Evolutionary conservation across 2,113 vertebrate species (phyloP).

Genomic region (Lichenostomus cassidix): DNA sequence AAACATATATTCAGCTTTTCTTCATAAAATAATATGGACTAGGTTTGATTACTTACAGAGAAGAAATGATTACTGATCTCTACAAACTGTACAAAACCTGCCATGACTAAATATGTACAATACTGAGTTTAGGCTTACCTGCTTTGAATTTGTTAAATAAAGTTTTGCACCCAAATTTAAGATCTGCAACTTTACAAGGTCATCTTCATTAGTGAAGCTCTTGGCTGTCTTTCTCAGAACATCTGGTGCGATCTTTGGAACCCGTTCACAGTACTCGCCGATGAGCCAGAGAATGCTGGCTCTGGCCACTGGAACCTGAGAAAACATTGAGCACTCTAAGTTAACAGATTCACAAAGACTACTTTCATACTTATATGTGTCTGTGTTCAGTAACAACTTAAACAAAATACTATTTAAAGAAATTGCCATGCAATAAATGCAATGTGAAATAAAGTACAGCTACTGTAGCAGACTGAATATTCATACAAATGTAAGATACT

Average conservation of each 20-base stretch:
- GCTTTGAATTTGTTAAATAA: slow-evolving; percentile 96
- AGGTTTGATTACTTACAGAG: not conserved
- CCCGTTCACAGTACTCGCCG: slow-evolving; percentile 93
- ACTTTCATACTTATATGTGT: not conserved
- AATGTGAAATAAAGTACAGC: not conserved
- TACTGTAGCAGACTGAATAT: not conserved
- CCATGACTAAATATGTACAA: accelerated
- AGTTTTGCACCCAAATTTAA: slow-evolving; percentile 94
- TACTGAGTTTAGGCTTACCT: slow-evolving; percentile 76
- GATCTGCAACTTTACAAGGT: slow-evolving; percentile 94
- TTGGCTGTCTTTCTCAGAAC: slow-evolving; percentile 94
- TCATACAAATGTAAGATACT: not conserved
- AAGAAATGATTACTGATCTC: not conserved
- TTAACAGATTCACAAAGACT: not conserved
- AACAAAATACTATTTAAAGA: not conserved
- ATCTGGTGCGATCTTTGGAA: slow-evolving; percentile 95
- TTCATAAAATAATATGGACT: not conserved
- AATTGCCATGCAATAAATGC: not conserved
- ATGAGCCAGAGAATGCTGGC: slow-evolving; percentile 98
- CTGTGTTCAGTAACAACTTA: not conserved
- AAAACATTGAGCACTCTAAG: not conserved
- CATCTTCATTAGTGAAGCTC: slow-evolving; percentile 89
- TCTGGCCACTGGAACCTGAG: slow-evolving; percentile 93
- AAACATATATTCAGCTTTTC: not conserved
- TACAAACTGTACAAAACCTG: not conserved